phyloP scores from a whole-genome alignment of 2,888 invertebrate genomes.

The Drosophila dives region DNA sequence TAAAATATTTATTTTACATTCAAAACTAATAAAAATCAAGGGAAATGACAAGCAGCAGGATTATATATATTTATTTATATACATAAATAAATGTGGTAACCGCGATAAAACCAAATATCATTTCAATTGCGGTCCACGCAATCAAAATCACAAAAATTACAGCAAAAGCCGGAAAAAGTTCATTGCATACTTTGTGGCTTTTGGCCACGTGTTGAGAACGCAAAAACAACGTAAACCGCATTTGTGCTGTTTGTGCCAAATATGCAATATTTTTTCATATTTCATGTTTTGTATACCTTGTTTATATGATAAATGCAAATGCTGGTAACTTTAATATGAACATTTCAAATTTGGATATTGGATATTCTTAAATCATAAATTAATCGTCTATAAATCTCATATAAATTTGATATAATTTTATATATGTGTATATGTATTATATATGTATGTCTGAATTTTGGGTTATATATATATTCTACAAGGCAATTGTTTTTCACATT shows the following conservation, averaged over 20 bases:
- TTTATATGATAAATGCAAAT: neutral
- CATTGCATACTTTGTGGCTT: constrained; percentile 54
- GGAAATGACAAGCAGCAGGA: neutral
- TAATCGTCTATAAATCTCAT: neutral
- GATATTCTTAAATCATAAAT: neutral
- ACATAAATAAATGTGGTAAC: constrained; percentile 29
- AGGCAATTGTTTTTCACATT: too few relatives aligned
- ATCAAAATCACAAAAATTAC: constrained; percentile 50
- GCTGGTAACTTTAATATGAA: neutral
- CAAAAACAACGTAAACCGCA: constrained; percentile 56
- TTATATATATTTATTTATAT: neutral
- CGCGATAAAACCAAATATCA: constrained; percentile 66
- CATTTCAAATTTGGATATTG: neutral
- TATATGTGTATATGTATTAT: neutral
- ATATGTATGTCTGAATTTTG: too few relatives aligned
- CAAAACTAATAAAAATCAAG: neutral
- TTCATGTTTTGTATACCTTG: constrained; percentile 30
- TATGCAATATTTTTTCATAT: constrained; percentile 58
- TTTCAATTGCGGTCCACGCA: constrained; percentile 69
- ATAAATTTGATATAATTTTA: neutral
- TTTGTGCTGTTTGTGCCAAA: constrained; percentile 57
- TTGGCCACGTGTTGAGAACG: constrained; percentile 57
- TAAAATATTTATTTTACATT: neutral
- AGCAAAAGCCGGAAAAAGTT: constrained; percentile 36
- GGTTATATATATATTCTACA: too few relatives aligned